These are phyloP conservation scores for Xiphydria camelus DNA, from an alignment of 2,888 invertebrate species.

Conservation along the genomic window DNA sequence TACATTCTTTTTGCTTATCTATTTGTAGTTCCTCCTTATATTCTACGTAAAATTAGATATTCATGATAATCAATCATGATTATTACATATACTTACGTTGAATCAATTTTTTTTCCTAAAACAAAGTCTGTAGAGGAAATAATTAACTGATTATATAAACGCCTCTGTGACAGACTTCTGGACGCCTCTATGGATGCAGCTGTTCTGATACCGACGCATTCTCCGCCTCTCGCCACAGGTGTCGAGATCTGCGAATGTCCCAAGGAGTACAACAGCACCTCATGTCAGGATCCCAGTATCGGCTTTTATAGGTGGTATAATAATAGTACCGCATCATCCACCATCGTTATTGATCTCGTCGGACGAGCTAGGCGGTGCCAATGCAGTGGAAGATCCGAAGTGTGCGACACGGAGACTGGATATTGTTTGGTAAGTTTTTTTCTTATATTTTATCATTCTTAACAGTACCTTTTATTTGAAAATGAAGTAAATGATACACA, in stretches of 20 bases:
- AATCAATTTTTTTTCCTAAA: no score
- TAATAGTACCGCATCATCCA: slow-evolving; percentile 64
- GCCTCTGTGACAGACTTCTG: slow-evolving; percentile 68
- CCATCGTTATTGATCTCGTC: slow-evolving; percentile 76
- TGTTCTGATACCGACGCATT: slow-evolving; percentile 68
- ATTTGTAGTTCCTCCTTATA: no score
- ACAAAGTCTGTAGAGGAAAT: no score
- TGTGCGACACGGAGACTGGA: slow-evolving; percentile 84
- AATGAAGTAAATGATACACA: no score
- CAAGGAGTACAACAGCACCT: slow-evolving; percentile 77
- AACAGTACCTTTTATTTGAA: slow-evolving; percentile 6
- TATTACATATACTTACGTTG: no score
- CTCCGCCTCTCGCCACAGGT: slow-evolving; percentile 73
- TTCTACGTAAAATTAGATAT: no score
- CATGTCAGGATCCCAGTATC: slow-evolving; percentile 85
- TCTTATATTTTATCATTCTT: no score
- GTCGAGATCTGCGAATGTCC: slow-evolving; percentile 89
- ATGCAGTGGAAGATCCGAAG: slow-evolving; percentile 77
- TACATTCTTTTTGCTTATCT: no score
- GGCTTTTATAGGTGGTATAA: slow-evolving; percentile 83
- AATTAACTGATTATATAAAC: not conserved
- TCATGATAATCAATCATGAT: no score
- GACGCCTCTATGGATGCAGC: slow-evolving; percentile 86
- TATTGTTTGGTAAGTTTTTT: slow-evolving; percentile 81
- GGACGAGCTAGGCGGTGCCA: slow-evolving; percentile 80